Base-by-base conservation (phyloP, 2,113 vertebrate species). In the Peromyscus leucopus region DNA sequence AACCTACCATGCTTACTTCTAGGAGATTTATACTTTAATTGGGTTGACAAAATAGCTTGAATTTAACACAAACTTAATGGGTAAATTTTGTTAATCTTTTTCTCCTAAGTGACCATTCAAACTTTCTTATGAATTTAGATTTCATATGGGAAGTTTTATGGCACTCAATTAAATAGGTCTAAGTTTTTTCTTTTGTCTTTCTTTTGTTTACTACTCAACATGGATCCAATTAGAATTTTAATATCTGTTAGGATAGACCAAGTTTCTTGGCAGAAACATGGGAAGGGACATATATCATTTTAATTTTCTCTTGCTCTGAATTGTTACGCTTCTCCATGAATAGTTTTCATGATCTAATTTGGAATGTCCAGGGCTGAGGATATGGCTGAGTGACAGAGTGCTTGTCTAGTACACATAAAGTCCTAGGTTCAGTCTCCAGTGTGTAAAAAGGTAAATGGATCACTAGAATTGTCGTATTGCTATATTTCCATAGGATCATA, bases 11-110 rank as follows among this genome's bases (percentile, higher is more conserved):
- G 17, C 15, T 82, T 95, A 86, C 39, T n/a, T 72, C 24, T 83
- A n/a, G 71, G 11, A 67, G 15, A 74, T 36, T 96, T 71, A 93
- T 17, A 4, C 84, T 82, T 93, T 90, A 90, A 91, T 19, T 84
- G 0, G 11, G 12, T 46, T 90, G 42, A 95, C 95, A 95, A 90
- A 28, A 93, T 15, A 87, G 17, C 55, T 89, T 48, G 89, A 94
- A 94, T 84, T 94, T 36, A 93, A 89, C 84, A 63, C 13, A 94
- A 91, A 89, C 17, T 75, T 76, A 93, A 82, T 86, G 88, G 3
- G 42, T 82, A 86, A 76, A 91, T 80, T 91, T 96, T 96, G 12
- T 74, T 87, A 87, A 78, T 86, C 95, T 15, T 83, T 93, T 19
- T 84, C 82, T 1, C n/a, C 6, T 65, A 84, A 57, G 4, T 63